Evolutionary conservation across 2,888 invertebrate species (phyloP), one percentile per base, ranked within the genome.

Genomic region (Clanis bilineata): DNA sequence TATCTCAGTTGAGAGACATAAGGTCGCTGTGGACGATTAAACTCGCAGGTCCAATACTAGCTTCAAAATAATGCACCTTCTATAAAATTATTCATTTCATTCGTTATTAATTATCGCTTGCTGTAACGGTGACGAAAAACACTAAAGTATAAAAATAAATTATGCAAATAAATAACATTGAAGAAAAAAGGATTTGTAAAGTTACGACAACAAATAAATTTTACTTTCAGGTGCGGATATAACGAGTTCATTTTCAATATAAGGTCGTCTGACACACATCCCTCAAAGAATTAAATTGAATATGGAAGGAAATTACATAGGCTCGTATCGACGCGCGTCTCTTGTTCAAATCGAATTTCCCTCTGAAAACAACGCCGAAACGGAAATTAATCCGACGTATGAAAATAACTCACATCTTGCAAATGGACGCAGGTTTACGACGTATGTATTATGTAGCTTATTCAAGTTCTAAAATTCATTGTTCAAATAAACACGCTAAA

Each of bases 361-460:
- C 82, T 81, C 77, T 80, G 82, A 90, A 90, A 89, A 91, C 88
- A 90, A 88, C 84, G 86, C 80, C 76, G 67, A 72, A 82, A 77
- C 90, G 90, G 90, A 91, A 90, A 90, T 90, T 90, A 89, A 90
- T 80, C 77, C 80, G 75, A 86, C 84, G 81, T 83, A 79, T 80
- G 81, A 85, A 84, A 84, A 85, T 82, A 84, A 81, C 74, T 67
- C 76, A 77, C 76, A 80, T 81, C 77, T 76, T 77, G 69, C 71
- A 70, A 82, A 82, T 76, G 82, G 79, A 77, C 75, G 61, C 64
- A 51, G 51, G 32, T 51, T 51, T 18, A 10, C 18, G 18, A 32
- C 12, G 25, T 9, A 45, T 15, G 47, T 47, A 51, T 51, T 51
- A 47, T 51, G 51, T 28, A 18, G 32, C 51, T 32, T 28, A 18